A percentile compares a stretch with the other conserved stretches of the same genome.
phyloP scores from a whole-genome alignment of 2,888 invertebrate species.

The Caenorhabditis plicata region DNA sequence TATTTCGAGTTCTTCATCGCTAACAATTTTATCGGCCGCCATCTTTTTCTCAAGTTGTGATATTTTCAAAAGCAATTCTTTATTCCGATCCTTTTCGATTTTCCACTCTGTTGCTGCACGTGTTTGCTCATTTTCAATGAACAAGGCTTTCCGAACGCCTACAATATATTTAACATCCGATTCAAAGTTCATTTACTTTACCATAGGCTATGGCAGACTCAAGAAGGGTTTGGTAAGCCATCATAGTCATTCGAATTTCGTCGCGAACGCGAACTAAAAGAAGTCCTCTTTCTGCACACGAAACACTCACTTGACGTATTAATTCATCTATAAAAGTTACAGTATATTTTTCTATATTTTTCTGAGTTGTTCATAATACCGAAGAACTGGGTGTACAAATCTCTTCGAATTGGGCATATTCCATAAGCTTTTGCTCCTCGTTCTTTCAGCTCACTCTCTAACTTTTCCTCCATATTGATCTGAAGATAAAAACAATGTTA shows the following conservation, averaged over 20 bases:
- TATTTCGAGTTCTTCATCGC: constrained; percentile 59
- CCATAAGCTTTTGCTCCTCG: constrained; percentile 75
- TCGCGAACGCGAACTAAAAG: constrained; percentile 86
- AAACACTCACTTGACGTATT: constrained; percentile 89
- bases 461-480: constrained; percentile 82
- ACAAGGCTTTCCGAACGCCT: constrained; percentile 87
- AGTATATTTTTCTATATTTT: too few relatives aligned
- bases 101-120: constrained; percentile 44
- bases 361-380: too few relatives aligned
- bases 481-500: constrained; percentile 69
- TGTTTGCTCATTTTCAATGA: constrained; percentile 76
- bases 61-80: constrained; percentile 40
- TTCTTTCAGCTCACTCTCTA: constrained; percentile 85
- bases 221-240: constrained; percentile 91
- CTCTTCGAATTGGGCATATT: constrained; percentile 57
- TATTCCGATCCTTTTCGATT: constrained; percentile 37
- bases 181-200: not conserved
- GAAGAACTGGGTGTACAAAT: constrained; percentile 57
- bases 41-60: constrained; percentile 56
- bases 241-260: constrained; percentile 92
- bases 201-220: constrained; percentile 92
- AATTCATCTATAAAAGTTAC: constrained; percentile 76
- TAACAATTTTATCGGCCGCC: constrained; percentile 49
- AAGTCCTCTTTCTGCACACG: constrained; percentile 93
- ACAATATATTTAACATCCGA: not conserved